phyloP scores from a whole-genome alignment of 2,797 vertebrate genomes.

The Gallinago solitaria region DNA sequence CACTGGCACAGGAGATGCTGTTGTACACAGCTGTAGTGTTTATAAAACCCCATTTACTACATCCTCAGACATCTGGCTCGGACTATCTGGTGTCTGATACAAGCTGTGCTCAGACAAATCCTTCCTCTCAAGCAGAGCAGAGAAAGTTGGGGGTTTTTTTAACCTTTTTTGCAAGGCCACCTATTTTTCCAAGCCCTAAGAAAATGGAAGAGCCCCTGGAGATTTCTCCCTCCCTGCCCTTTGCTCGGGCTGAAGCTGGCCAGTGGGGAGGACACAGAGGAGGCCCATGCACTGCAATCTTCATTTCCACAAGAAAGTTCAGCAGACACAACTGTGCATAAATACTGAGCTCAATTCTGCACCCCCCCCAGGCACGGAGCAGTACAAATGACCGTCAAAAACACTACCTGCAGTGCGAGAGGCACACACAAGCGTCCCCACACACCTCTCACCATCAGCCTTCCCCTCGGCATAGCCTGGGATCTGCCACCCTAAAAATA shows the following conservation, averaged over 20 bases:
- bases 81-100: not conserved
- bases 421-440: fast-evolving
- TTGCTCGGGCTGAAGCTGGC: not conserved
- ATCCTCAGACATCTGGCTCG: not conserved
- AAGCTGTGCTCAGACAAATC: not conserved
- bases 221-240: not conserved
- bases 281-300: fast-evolving
- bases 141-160: not conserved
- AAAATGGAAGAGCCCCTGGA: not conserved
- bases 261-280: not conserved
- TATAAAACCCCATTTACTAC: not conserved
- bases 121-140: not conserved
- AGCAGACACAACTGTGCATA: not conserved
- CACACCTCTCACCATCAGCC: slow-evolving; percentile 16
- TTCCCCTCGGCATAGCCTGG: fast-evolving
- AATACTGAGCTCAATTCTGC: not conserved
- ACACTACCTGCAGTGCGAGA: not conserved
- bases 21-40: not conserved
- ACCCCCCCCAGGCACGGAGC: not conserved
- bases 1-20: not conserved
- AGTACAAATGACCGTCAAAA: fast-evolving
- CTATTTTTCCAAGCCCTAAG: not conserved
- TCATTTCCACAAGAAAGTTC: not conserved
- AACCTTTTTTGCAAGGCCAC: not conserved
- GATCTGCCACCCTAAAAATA: slow-evolving; percentile 69